Evolutionary conservation across 2,797 vertebrate species (phyloP).

Genomic region (Hapalemur alaotrensis): DNA sequence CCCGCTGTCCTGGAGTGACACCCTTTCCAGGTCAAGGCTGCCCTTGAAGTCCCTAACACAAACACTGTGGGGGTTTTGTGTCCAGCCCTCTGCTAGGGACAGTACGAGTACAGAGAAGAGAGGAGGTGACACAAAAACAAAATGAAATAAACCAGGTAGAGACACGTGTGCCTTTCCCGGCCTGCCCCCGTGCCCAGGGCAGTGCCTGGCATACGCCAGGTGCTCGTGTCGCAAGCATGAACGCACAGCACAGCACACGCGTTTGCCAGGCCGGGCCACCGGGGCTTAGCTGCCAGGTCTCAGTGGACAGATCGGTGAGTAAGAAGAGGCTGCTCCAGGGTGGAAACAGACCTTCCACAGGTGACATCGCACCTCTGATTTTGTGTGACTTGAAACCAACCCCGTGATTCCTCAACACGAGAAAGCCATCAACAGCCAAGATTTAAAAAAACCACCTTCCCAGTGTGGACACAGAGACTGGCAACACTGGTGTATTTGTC

Average conservation of each 20-base stretch:
- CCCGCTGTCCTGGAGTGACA: fast-evolving
- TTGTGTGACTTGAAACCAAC: background rate
- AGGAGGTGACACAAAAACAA: fast-evolving
- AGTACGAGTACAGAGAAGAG: background rate
- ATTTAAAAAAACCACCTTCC: background rate
- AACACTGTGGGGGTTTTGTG: background rate
- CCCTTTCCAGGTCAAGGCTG: background rate
- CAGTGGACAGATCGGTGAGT: background rate
- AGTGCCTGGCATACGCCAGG: fast-evolving
- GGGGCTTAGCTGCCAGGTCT: fast-evolving
- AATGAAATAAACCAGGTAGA: fast-evolving
- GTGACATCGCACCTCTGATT: background rate
- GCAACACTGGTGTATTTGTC: fast-evolving
- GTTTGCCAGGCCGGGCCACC: fast-evolving
- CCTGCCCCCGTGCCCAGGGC: fast-evolving
- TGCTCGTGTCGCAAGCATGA: fast-evolving
- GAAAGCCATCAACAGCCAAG: background rate
- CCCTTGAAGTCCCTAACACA: background rate
- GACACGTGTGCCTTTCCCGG: fast-evolving
- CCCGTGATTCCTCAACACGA: no score
- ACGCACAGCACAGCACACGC: fast-evolving
- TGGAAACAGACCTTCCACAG: background rate
- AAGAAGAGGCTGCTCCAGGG: background rate
- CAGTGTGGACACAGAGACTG: background rate
- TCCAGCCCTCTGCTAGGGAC: background rate